Conservation (phyloP, 2,888 invertebrate species). For the Cheilosia soror region DNA sequence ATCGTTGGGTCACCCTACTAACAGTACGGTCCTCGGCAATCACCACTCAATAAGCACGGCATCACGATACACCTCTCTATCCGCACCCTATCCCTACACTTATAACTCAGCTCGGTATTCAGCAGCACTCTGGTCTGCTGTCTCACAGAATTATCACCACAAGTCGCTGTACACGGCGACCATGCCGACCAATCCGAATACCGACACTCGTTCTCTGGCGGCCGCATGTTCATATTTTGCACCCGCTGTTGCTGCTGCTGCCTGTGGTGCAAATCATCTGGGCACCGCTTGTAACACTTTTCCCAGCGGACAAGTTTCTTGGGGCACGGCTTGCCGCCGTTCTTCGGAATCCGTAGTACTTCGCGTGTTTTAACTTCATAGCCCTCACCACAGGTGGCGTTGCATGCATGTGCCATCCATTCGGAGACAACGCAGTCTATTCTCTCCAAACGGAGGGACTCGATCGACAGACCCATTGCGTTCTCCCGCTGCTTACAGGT, state of each 20-base stretch:
- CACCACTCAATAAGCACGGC: constrained; percentile 80
- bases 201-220: constrained; percentile 84
- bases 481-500: constrained; percentile 85
- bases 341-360: constrained; percentile 84
- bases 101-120: constrained; percentile 81
- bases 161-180: constrained; percentile 88
- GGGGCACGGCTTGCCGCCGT: constrained; percentile 85
- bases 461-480: constrained; percentile 77
- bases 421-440: constrained; percentile 84
- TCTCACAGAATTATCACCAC: constrained; percentile 85
- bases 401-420: constrained; percentile 84
- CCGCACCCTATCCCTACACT: constrained; percentile 82
- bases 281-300: constrained; percentile 81
- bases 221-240: constrained; percentile 35
- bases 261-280: constrained; percentile 79
- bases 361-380: constrained; percentile 84
- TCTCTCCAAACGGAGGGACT: constrained; percentile 78
- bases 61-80: constrained; percentile 81
- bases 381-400: constrained; percentile 85
- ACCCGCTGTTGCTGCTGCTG: constrained; percentile 40
- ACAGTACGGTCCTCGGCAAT: constrained; percentile 72
- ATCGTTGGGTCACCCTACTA: background rate
- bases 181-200: constrained; percentile 89
- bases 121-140: constrained; percentile 84
- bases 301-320: constrained; percentile 83